A percentile compares a stretch with the other conserved stretches of the same genome.
Evolutionary conservation across 2,888 invertebrate genomes (phyloP).

Genomic region (Callyntrura guangdongensis): DNA sequence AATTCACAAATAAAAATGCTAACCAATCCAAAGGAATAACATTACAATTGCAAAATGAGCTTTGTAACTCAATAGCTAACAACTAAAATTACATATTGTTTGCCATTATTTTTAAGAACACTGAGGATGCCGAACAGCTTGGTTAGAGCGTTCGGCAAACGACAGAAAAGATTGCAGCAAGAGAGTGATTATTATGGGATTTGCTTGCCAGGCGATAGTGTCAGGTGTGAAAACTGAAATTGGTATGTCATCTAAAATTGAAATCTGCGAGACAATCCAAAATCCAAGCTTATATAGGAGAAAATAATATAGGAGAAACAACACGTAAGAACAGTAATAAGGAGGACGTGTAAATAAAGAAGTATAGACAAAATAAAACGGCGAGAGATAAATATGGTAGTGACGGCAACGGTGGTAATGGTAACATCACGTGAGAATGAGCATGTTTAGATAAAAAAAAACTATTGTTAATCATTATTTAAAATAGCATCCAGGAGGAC

Average conservation of each 20-base stretch:
- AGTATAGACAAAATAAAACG: background rate
- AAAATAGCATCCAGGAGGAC: slow-evolving; percentile 1
- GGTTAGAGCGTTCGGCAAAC: no score
- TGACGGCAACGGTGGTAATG: slow-evolving; percentile 12
- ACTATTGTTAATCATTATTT: slow-evolving; percentile 14
- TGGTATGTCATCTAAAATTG: background rate
- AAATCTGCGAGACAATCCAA: background rate
- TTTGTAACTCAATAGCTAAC: no score
- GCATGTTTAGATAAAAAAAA: slow-evolving; percentile 10
- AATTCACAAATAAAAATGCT: no score
- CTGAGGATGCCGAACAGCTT: no score
- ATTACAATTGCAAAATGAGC: no score
- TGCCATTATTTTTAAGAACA: no score
- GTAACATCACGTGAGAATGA: slow-evolving; percentile 50
- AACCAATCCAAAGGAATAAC: no score
- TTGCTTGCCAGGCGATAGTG: background rate
- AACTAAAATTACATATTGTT: no score
- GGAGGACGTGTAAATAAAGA: background rate
- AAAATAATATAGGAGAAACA: background rate
- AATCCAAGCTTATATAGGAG: background rate
- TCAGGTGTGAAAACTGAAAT: background rate
- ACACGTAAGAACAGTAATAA: background rate
- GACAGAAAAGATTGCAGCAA: no score
- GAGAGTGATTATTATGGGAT: no score
- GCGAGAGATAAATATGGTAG: background rate